Percentiles rank a stretch among this genome's conserved stretches.
Conservation (phyloP, 2,113 vertebrate species). For the Callorhinus ursinus region DNA sequence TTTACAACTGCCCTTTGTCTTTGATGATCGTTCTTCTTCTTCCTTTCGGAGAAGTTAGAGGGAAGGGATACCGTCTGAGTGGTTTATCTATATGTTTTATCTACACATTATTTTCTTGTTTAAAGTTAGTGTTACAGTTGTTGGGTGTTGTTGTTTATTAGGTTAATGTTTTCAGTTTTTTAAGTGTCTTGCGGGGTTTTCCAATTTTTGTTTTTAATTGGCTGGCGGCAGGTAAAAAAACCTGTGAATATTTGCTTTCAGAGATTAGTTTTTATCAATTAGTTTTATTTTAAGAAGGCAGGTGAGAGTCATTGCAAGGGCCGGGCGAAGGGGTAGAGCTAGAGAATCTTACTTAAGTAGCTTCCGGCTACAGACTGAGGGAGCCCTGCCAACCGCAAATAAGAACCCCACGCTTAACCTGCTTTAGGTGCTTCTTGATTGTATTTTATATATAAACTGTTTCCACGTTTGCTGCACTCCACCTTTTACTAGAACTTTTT, state of each 20-base stretch:
- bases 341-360: no score
- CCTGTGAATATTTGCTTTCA: no score
- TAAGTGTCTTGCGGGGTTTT: no score
- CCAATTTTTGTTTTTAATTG: no score
- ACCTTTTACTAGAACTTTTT: not conserved
- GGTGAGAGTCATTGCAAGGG: rapidly evolving
- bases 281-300: no score
- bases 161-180: rapidly evolving
- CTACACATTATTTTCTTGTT: no score
- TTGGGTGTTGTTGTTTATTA: rapidly evolving
- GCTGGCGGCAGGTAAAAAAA: no score
- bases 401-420: rapidly evolving
- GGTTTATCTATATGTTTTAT: rapidly evolving
- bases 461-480: not conserved
- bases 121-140: rapidly evolving
- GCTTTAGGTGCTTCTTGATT: no score
- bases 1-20: rapidly evolving
- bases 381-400: no score
- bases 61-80: not conserved
- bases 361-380: no score
- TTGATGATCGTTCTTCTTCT: slow-evolving; percentile 51
- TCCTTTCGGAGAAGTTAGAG: rapidly evolving
- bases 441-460: not conserved
- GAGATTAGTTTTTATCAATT: no score
- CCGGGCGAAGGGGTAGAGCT: no score